phyloP scores from a whole-genome alignment of 2,888 invertebrate species.

The Megalurothrips usitatus region DNA sequence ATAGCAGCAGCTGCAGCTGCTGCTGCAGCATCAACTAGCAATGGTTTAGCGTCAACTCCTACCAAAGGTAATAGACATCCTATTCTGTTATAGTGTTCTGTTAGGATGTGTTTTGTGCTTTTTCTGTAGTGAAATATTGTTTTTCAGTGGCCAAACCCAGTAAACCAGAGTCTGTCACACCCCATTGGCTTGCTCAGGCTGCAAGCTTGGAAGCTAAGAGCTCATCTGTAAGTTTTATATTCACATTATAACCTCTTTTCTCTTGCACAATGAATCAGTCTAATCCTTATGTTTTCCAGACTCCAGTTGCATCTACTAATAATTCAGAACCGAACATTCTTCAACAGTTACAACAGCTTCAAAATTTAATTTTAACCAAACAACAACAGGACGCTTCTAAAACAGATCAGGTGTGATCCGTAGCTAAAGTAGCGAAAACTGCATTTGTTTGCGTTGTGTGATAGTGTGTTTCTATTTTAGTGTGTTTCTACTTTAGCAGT shows the following conservation, averaged over 20 bases:
- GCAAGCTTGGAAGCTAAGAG: neutral
- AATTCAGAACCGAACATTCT: slow-evolving; percentile 37
- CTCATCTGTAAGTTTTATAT: neutral
- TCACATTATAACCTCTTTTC: neutral
- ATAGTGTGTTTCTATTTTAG: neutral
- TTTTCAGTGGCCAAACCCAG: neutral
- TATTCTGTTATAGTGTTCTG: neutral
- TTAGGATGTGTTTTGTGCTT: neutral
- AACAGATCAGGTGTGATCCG: neutral
- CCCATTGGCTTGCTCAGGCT: neutral
- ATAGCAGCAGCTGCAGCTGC: slow-evolving; percentile 60
- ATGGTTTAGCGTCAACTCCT: slow-evolving; percentile 7
- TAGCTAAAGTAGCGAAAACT: neutral
- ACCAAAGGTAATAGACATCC: neutral
- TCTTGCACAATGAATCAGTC: neutral
- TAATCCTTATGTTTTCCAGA: slow-evolving; percentile 12
- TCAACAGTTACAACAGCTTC: slow-evolving; percentile 40
- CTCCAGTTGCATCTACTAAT: neutral
- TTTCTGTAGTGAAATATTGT: neutral
- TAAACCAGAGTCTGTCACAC: neutral
- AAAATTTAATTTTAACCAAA: slow-evolving; percentile 46
- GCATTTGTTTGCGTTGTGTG: neutral
- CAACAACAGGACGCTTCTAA: slow-evolving; percentile 34
- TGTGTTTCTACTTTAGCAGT: neutral
- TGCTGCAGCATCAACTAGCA: slow-evolving; percentile 48